Evolutionary conservation across 2,888 invertebrate species (phyloP), one percentile per base, ranked within the genome.

Genomic region (Atethmia centrago): DNA sequence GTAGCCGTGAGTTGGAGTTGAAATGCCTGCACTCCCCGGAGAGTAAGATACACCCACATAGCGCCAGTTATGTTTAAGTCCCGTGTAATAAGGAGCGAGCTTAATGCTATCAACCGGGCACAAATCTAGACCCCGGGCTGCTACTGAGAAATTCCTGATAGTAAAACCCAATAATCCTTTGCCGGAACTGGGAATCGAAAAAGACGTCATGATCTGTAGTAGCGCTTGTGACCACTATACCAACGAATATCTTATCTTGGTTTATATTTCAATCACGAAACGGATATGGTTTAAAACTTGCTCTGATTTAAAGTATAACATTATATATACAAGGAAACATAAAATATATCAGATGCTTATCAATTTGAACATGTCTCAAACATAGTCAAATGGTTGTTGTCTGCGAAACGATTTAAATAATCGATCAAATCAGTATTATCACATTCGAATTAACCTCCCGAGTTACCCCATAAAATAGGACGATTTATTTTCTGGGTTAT

Each of bases 281-380:
- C 42, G 47, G 47, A 74, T 74, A 31, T 47, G 19, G n/a, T 9
- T 21, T 55, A 36, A 42, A 65, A 40, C 25, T 42, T 31, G 9
- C 25, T 31, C 21, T 8, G 42, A 74, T 56, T 64, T 40, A 7
- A n/a, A 14, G 8, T 56, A n/a, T 40, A 4, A 31, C 16, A n/a
- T 28, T 21, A 55, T n/a, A n/a, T n/a, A n/a, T n/a, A n/a, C n/a
- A n/a, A n/a, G 74, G 64, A 74, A 56, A 74, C 47, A 64, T 28
- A 21, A 64, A 56, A 56, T 74, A 5, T 16, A 25, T 2, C 16
- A 47, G 74, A 56, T 56, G 28, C 10, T 49, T 47, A 74, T 74
- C 74, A 49, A 9, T 42, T 1, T 2, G 2, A 21, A 53, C n/a
- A 42, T 28, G 12, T 70, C 53, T 51, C n/a, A 9, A 7, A 67